phyloP scores from a whole-genome alignment of 1,140 invertebrate species.

The Coelopa frigida region DNA sequence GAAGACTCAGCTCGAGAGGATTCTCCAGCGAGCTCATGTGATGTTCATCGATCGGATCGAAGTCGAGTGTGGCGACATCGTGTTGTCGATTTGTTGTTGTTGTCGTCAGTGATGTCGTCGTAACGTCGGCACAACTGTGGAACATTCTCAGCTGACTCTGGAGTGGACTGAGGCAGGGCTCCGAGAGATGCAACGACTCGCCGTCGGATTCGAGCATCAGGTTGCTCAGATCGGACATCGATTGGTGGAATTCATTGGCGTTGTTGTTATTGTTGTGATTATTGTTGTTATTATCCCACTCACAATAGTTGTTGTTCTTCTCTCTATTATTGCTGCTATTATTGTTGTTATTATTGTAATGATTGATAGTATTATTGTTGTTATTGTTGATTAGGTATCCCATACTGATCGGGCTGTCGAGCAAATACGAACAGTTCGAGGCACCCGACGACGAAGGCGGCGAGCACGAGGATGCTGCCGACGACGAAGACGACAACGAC shows the following conservation, averaged over 20 bases:
- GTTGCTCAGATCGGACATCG: conserved; percentile 25
- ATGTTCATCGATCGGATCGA: neutral
- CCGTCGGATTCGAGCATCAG: conserved; percentile 51
- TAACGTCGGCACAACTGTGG: too few species aligned
- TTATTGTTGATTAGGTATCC: neutral
- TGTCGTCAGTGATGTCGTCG: too few species aligned
- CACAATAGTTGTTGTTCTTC: too few species aligned
- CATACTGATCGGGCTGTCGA: too few species aligned
- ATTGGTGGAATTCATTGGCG: too few species aligned
- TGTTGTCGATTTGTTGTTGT: conserved; percentile 18
- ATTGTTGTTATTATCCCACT: neutral
- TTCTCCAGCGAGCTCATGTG: neutral
- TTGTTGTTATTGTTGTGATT: neutral
- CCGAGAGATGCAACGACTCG: conserved; percentile 48
- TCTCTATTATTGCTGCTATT: too few species aligned
- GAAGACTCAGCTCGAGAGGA: conserved; percentile 32
- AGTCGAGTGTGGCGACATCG: neutral
- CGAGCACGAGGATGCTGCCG: conserved; percentile 11
- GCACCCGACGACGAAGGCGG: conserved; percentile 1
- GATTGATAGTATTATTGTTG: neutral
- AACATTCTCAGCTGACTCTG: too few species aligned
- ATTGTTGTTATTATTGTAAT: too few species aligned
- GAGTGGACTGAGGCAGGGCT: conserved; percentile 31
- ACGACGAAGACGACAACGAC: conserved; percentile 11
- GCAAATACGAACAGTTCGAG: conserved; percentile 4